These are phyloP conservation scores for Phoebastria nigripes DNA, from an alignment of 2,797 vertebrate genomes.

Conservation along the genomic window DNA sequence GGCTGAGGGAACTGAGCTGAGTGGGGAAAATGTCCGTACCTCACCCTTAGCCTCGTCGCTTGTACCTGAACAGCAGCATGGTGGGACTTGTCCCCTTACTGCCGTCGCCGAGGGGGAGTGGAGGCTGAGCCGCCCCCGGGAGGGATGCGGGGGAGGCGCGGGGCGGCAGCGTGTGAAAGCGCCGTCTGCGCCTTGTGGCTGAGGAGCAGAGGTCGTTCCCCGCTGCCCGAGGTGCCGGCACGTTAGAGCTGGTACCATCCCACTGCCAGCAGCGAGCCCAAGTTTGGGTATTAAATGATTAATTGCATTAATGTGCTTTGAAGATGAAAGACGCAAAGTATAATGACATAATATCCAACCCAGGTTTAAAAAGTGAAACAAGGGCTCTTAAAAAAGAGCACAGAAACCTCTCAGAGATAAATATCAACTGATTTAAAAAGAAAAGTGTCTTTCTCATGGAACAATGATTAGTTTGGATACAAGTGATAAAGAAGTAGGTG, in stretches of 20 bases:
- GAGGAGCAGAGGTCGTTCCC: neutral
- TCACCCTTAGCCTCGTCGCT: rapidly evolving
- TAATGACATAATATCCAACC: neutral
- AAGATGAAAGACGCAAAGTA: neutral
- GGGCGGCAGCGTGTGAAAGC: neutral
- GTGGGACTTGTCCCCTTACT: neutral
- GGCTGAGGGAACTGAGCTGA: neutral
- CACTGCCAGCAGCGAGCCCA: neutral
- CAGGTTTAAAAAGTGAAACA: neutral
- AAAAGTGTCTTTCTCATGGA: neutral
- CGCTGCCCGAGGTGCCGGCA: rapidly evolving
- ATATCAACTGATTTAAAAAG: neutral
- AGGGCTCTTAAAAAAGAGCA: neutral
- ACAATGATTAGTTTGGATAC: neutral
- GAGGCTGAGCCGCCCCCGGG: neutral
- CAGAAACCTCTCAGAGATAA: neutral
- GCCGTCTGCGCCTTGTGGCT: rapidly evolving
- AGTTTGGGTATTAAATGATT: neutral
- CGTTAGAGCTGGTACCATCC: neutral
- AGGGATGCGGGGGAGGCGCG: neutral
- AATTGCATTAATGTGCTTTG: neutral
- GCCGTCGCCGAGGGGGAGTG: neutral
- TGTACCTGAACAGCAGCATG: rapidly evolving
- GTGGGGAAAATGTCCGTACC: rapidly evolving
- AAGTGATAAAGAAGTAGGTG: neutral